A percentile compares a stretch with the other conserved stretches of the same genome.
These are phyloP conservation scores for Megalurothrips usitatus DNA, from an alignment of 2,888 invertebrate species.

Conservation along the genomic window DNA sequence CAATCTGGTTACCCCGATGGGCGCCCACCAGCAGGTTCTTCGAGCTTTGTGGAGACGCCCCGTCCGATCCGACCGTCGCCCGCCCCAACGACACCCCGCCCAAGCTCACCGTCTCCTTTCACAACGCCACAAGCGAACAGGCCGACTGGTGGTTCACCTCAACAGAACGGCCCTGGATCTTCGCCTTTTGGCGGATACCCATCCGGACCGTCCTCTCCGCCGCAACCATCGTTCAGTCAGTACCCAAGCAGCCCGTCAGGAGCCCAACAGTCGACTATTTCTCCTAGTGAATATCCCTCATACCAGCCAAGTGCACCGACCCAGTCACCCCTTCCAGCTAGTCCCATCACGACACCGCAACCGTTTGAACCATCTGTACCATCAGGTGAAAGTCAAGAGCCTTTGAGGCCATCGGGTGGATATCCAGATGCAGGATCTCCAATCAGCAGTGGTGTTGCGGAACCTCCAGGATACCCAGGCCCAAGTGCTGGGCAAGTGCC, in stretches of 20 bases:
- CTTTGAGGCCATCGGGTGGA: too few relatives aligned
- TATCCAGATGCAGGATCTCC: background rate
- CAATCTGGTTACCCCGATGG: background rate
- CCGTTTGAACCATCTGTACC: too few relatives aligned
- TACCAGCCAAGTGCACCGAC: background rate
- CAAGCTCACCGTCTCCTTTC: background rate
- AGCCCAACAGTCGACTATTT: background rate
- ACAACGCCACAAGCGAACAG: too few relatives aligned
- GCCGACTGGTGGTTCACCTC: too few relatives aligned
- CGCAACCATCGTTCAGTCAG: background rate
- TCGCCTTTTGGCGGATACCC: too few relatives aligned
- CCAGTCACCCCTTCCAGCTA: background rate
- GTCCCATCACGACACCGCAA: background rate
- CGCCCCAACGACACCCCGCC: background rate
- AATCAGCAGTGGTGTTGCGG: background rate
- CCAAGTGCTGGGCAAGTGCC: slow-evolving; percentile 8
- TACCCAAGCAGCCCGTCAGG: background rate
- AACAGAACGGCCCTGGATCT: too few relatives aligned
- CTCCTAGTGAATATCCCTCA: background rate
- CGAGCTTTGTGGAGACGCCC: background rate
- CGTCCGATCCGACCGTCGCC: background rate
- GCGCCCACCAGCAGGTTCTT: background rate
- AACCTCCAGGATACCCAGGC: background rate
- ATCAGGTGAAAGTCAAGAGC: too few relatives aligned
- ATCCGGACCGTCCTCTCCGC: too few relatives aligned